Conservation (phyloP, 2,113 vertebrate species). For the Dasyprocta punctata region DNA sequence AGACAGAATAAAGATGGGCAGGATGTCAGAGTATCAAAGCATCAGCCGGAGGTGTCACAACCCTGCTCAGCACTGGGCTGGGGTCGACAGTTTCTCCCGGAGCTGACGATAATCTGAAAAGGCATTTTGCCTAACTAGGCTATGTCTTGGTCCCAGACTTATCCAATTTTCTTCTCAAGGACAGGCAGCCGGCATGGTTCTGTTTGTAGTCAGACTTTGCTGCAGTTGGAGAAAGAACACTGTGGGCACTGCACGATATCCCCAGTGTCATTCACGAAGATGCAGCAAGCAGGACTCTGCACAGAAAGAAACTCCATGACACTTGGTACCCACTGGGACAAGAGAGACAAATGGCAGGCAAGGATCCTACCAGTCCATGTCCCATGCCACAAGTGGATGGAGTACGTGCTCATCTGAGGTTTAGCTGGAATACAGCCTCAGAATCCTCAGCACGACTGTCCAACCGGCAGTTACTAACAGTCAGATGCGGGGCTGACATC, state of each 20-base stretch:
- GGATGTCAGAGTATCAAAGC: not conserved
- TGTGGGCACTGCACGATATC: not conserved
- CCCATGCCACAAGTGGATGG: fast-evolving
- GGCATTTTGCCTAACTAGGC: not conserved
- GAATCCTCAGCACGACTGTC: not conserved
- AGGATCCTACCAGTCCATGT: not conserved
- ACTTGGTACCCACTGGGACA: not conserved
- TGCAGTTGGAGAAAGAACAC: not conserved
- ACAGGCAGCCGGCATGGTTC: not conserved
- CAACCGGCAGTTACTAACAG: not conserved
- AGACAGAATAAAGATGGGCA: fast-evolving
- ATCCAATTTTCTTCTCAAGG: not conserved
- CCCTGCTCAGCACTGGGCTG: not conserved
- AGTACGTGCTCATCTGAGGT: not conserved
- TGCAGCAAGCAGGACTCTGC: not conserved
- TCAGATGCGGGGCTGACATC: not conserved
- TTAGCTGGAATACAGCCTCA: not conserved
- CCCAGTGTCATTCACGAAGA: not conserved
- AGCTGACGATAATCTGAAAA: not conserved
- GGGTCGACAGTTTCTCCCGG: not conserved
- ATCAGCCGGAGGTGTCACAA: not conserved
- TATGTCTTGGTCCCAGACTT: not conserved
- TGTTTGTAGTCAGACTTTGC: not conserved
- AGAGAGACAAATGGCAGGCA: no score
- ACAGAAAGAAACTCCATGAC: not conserved